Evolutionary conservation across 2,113 vertebrate species (phyloP), one percentile per base, ranked within the genome.

Genomic region (Lutjanus erythropterus): DNA sequence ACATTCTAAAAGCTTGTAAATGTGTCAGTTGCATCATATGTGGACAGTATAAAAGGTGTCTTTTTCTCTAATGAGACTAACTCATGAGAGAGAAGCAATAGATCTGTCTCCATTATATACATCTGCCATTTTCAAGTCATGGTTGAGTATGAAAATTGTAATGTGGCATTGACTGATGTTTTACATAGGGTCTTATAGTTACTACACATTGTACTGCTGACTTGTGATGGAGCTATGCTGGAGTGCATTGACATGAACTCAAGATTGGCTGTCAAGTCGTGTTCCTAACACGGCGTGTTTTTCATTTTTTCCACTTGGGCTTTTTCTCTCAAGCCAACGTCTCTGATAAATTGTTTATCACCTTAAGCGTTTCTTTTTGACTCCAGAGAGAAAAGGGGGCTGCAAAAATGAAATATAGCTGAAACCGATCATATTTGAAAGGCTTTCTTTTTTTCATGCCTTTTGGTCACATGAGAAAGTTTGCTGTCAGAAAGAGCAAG

Each of bases 301-400:
- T 92, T 85, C 61, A 35, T 80, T 80, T 85, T 78, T 81, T 66
- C 59, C 61, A 71, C 35, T 65, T 61, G 55, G 71, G 25, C 39
- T 81, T 74, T 78, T 42, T 74, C 60, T 87, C 80, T 71, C 75
- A 47, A 90, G 70, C 68, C 84, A 86, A 77, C 59, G 56, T 75
- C 46, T 83, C 81, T 90, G 86, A 92, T 92, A 91, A 89, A 94
- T 90, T 91, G 86, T 91, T 80, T 78, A 88, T 91, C 86, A 92
- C 89, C 77, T 79, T 83, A 89, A 88, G 84, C 56, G 44, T 84
- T 84, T 80, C 19, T 86, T 83, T 86, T 75, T 62, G 61, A 80
- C 81, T 81, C 69, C 27, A 65, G 71, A 79, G 66, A 78, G 58
- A 75, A 75, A 89, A 35, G 62, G 64, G 25, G 37, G 52, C 25